phyloP scores from a whole-genome alignment of 2,797 vertebrate species.

The Aselliscus stoliczkanus region DNA sequence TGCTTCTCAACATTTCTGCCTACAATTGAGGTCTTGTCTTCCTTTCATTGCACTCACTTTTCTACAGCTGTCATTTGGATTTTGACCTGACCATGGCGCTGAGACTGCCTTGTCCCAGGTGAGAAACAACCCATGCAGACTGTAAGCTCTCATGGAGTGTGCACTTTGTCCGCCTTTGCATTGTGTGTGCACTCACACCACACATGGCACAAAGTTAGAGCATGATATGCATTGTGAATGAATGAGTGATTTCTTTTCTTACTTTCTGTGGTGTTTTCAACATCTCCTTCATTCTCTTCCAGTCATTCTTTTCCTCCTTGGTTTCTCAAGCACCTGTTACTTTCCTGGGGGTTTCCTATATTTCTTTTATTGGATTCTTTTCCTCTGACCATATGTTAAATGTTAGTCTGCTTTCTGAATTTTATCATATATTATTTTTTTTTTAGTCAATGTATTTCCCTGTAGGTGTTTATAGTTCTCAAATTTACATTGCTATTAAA shows the following conservation, averaged over 20 bases:
- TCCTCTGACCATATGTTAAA: not conserved
- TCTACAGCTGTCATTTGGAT: not conserved
- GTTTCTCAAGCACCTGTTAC: not conserved
- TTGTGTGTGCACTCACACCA: not conserved
- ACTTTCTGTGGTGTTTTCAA: not conserved
- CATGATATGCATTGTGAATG: not conserved
- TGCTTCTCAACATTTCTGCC: not conserved
- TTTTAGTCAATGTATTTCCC: not conserved
- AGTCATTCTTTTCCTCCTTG: not conserved
- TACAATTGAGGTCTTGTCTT: not conserved
- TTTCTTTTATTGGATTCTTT: not conserved
- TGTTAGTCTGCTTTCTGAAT: not conserved
- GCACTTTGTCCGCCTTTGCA: not conserved
- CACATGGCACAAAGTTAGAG: not conserved
- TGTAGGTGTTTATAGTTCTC: not conserved
- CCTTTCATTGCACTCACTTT: not conserved
- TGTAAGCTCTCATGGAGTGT: not conserved
- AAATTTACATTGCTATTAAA: not conserved
- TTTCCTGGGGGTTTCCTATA: not conserved
- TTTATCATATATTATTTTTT: not conserved
- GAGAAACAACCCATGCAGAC: not conserved
- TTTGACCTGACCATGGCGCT: not conserved
- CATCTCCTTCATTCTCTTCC: not conserved
- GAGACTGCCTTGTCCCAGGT: not conserved
- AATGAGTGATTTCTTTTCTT: not conserved